Evolutionary conservation across 2,888 invertebrate species (phyloP).

Genomic region (Nemoura dubitans): DNA sequence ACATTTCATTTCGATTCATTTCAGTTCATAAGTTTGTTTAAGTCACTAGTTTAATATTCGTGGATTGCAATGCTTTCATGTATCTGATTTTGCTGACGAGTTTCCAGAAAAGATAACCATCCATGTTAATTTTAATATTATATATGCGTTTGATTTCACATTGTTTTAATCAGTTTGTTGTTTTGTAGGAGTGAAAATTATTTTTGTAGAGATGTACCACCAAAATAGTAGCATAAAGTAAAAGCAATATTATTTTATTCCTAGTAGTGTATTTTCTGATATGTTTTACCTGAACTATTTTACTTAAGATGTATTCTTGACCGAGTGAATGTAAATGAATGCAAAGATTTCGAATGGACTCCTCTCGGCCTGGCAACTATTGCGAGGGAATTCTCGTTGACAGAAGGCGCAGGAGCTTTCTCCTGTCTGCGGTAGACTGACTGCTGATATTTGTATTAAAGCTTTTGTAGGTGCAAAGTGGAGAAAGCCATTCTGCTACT

Average conservation of each 20-base stretch:
- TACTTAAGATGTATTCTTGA: not conserved
- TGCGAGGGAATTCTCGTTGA: not conserved
- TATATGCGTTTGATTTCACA: not conserved
- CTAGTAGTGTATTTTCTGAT: not conserved
- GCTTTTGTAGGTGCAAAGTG: slow-evolving; percentile 4
- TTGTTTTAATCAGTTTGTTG: not conserved
- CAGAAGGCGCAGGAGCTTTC: not conserved
- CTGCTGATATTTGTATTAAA: slow-evolving; percentile 12
- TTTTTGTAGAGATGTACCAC: slow-evolving; percentile 13
- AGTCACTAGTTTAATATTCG: not conserved
- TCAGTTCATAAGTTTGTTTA: slow-evolving; percentile 7
- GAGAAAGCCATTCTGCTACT: not conserved
- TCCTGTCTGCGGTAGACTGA: not conserved
- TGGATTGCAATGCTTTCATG: not conserved
- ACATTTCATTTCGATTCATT: not conserved
- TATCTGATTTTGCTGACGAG: not conserved
- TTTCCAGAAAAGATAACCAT: too few species aligned
- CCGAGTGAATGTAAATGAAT: not conserved
- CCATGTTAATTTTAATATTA: too few species aligned
- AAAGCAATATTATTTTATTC: not conserved
- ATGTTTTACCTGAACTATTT: not conserved
- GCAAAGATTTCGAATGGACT: not conserved
- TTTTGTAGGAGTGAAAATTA: not conserved
- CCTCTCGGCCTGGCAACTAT: not conserved
- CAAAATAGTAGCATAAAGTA: not conserved